Evolutionary conservation across 2,888 invertebrate genomes (phyloP).

Genomic region (Anodontia alba): DNA sequence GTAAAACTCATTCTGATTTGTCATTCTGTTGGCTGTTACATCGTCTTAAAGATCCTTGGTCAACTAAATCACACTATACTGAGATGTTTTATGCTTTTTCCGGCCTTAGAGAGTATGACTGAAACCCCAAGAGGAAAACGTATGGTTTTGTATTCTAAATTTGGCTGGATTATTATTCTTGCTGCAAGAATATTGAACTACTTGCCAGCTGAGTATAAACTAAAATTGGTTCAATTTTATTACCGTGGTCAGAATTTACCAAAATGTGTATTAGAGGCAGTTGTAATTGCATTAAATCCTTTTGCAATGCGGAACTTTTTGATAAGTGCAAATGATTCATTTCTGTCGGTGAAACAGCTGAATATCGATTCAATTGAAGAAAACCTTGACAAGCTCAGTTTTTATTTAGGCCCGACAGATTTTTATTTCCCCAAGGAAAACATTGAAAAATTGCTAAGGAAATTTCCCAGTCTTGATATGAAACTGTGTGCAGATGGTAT

Average conservation of each 20-base stretch:
- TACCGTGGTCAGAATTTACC: conserved; percentile 74
- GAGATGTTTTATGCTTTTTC: conserved; percentile 90
- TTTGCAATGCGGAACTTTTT: conserved; percentile 75
- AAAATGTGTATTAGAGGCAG: conserved; percentile 78
- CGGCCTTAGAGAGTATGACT: conserved; percentile 94
- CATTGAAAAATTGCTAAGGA: conserved; percentile 88
- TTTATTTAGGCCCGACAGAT: conserved; percentile 93
- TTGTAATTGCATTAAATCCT: conserved; percentile 81
- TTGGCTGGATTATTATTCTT: conserved; percentile 83
- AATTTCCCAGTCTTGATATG: conserved; percentile 88
- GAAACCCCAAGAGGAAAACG: conserved; percentile 91
- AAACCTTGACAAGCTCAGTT: conserved; percentile 89
- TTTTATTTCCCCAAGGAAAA: conserved; percentile 93
- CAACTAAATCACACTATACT: conserved; percentile 81
- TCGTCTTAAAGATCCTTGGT: conserved; percentile 90
- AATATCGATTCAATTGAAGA: conserved; percentile 88
- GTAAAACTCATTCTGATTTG: conserved; percentile 91
- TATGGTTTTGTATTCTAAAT: conserved; percentile 87
- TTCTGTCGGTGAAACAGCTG: conserved; percentile 90
- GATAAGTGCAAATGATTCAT: conserved; percentile 87
- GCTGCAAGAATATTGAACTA: too few relatives aligned
- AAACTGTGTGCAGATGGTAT: conserved; percentile 88
- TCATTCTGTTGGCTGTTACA: conserved; percentile 96
- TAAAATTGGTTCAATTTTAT: conserved; percentile 77
- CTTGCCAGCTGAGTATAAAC: conserved; percentile 70